Evolutionary conservation across 92 coral and sea anemone genomes (phyloP), one percentile per base, ranked within the genome.

Genomic region (Phenganax subtilis): DNA sequence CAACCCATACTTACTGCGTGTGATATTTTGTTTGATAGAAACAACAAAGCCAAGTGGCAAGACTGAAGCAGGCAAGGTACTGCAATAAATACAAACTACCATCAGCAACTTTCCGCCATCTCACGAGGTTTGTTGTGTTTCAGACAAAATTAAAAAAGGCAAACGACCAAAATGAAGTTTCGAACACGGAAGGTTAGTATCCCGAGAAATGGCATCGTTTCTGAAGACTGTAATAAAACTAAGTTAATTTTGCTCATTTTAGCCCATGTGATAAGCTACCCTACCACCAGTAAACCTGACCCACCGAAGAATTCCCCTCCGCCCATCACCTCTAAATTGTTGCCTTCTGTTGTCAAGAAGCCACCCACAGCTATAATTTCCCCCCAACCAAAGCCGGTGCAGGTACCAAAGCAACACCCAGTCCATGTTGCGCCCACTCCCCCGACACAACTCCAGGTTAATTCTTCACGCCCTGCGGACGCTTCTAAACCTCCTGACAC

Each of bases 391-490:
- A 73, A 73, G 14, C 77, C 77, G 29, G 77, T 59, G 27, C 59
- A 51, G 12, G 0, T 68, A 68, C 73, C 73, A 30, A 68, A 68
- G 30, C 73, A 6, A 1, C 52, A 51, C 53, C 52, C 54, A 30
- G 53, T 68, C 58, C 87, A 79, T 84, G 86, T 84, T 6, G 16
- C 85, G 0, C 83, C 92, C 29, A 78, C 81, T 17, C 83, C 87
- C 57, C 76, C 61, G 7, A 75, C 85, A 68, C 56, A 76, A 52
- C 76, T 68, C 16, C 68, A 85, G 17, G 62, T 89, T 31, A 79
- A 85, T 75, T 64, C 88, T 25, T 31, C 80, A 59, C 74, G 71
- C 54, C 76, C 73, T 30, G 54, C 47, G 54, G 73, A 68, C 54
- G 20, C 73, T 68, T 54, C 73, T 9, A 68, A 68, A 68, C 73